Evolutionary conservation across 2,797 vertebrate species (phyloP).

Genomic region (Smutsia temminckii): DNA sequence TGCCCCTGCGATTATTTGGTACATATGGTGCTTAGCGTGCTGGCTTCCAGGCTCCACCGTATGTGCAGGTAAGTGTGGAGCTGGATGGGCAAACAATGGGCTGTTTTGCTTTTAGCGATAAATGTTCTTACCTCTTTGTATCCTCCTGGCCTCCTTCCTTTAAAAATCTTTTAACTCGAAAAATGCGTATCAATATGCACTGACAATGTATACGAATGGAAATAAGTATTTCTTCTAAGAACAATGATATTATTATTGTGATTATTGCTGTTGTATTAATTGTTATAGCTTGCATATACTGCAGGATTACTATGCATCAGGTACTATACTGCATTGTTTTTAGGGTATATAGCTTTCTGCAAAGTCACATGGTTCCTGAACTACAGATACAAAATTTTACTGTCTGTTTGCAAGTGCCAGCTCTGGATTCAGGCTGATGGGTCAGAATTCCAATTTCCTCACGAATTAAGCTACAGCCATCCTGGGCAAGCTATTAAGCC

Average conservation of each 20-base stretch:
- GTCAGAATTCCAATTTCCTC: background rate
- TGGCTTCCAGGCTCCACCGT: background rate
- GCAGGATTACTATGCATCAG: background rate
- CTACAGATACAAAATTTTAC: background rate
- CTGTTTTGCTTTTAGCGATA: background rate
- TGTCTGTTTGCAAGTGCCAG: background rate
- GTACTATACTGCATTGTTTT: background rate
- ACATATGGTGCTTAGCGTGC: background rate
- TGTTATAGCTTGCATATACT: background rate
- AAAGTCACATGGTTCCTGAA: background rate
- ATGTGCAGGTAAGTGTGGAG: conserved; percentile 1
- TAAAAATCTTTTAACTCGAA: background rate
- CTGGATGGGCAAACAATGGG: background rate
- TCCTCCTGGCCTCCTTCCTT: background rate
- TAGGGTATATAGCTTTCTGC: background rate
- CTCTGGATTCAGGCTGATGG: background rate
- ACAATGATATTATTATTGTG: background rate
- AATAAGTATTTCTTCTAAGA: background rate
- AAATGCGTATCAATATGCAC: background rate
- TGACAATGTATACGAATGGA: background rate
- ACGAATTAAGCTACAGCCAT: background rate
- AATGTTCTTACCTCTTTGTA: background rate
- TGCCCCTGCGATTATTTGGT: conserved; percentile 33
- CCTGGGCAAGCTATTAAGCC: too few species aligned
- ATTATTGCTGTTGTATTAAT: background rate